phyloP scores from a whole-genome alignment of 2,888 invertebrate species.

The Operophtera brumata region DNA sequence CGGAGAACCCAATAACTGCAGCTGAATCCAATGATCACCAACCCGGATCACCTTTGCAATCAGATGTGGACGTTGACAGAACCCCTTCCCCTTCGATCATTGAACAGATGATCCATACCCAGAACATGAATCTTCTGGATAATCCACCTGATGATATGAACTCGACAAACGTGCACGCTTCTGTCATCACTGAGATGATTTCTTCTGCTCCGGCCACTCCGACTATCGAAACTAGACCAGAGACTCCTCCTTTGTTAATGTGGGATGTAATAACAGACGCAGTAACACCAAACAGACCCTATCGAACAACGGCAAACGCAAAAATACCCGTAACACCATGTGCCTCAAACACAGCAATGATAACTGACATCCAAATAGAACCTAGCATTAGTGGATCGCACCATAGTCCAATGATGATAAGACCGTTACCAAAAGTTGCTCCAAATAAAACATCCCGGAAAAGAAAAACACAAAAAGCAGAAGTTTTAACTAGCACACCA shows the following conservation, averaged over 20 bases:
- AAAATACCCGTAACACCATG: not conserved
- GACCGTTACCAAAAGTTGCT: not conserved
- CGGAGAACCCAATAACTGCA: not conserved
- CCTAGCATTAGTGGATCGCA: not conserved
- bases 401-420: constrained; percentile 4
- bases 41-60: not conserved
- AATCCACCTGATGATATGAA: not conserved
- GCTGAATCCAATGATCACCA: not conserved
- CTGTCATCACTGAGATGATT: not conserved
- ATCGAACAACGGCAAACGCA: not conserved
- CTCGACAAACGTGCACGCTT: not conserved
- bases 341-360: not conserved
- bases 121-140: not conserved
- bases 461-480: constrained; percentile 4
- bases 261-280: not conserved
- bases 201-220: not conserved
- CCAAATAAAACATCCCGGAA: not conserved
- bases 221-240: not conserved
- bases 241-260: not conserved
- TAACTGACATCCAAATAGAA: not conserved
- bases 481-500: not conserved
- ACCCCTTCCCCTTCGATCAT: not conserved
- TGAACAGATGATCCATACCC: not conserved
- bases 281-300: not conserved
- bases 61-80: not conserved